Base-by-base conservation (phyloP, 30 jellyfish, hydroid and myxozoan species). In the Chrysaora quinquecirrha region DNA sequence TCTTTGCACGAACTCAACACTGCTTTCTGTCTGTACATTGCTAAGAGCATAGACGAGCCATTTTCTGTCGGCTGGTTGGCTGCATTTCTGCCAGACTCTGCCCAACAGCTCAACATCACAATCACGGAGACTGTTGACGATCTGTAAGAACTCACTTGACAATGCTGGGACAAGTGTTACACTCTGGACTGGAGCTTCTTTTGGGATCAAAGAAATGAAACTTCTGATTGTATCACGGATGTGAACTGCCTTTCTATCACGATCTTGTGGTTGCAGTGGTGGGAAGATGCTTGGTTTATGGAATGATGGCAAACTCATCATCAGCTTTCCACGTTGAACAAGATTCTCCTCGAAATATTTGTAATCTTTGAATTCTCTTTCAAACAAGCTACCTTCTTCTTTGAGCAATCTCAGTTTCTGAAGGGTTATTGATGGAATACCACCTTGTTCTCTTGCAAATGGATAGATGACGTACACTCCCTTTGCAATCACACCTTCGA, bases 391-490 rank as follows among this genome's bases (percentile, higher is more conserved):
- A 32, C 68, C 86, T n/a, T 75, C 93, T 75, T 86, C 96, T 30
- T 35, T 64, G 61, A 86, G 1, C 24, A 71, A 72, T 19, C 30
- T 68, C 60, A 86, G 86, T 30, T 52, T 75, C 48, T 86, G 96
- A 24, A 47, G n/a, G 48, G 96, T 33, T 22, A 19, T 63, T 6
- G 89, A 22, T 34, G 80, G 78, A 33, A 86, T 76, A 48, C 86
- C 96, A 33, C 64, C 96, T 12, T 68, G 80, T 30, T 75, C 77
- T 54, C 54, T 68, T 25, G 89, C 23, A 70, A 75, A 74, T 48
- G 96, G 96, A 43, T n/a, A 74, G 54, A 86, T 58, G 22, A 70
- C 85, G 23, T 74, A 76, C 58, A 68, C 74, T 31, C 96, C 89
- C 47, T 65, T 48, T 19, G 96, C 96, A 47, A 75, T 65, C 47